Base-by-base conservation (phyloP, 1,140 invertebrate genomes). In the Drosophila triauraria region DNA sequence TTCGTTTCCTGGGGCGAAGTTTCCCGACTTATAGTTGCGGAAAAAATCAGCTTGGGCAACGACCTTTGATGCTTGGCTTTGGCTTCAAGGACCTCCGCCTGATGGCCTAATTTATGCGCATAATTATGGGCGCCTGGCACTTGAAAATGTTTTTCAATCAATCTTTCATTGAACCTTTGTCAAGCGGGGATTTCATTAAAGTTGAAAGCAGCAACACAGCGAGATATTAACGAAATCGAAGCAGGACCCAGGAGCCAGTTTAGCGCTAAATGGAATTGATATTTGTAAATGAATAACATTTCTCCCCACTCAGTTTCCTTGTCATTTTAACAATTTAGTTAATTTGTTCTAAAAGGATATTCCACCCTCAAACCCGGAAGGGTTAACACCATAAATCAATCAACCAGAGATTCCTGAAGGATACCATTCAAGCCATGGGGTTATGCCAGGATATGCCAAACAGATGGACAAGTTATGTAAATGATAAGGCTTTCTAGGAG, bases 81-180 rank as follows among this genome's bases (percentile, higher is more conserved):
- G 17, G 32, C 44, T 51, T 63, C 57, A 59, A 79, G 58, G 74
- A 51, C 54, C n/a, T 40, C 35, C 44, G 79, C 59, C 59, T 61
- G 40, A 50, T 70, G 54, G 62, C 60, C 69, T 86, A 86, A 86
- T 86, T 86, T 87, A 86, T 86, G 82, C 83, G 82, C 82, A 86
- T 87, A 86, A 86, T 86, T 82, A 87, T 75, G 44, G 74, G 50
- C 53, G 40, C 58, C 58, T 35, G 63, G 74, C 82, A 86, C 75
- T 86, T 72, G 64, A 86, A 79, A 86, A 86, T 82, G 83, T 51
- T 75, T 86, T 79, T 82, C 82, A 86, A 86, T 86, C 82, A 86
- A 87, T 86, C 82, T 87, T 79, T 67, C 65, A 87, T 86, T 87
- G 83, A 86, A 86, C 82, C 82, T 86, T 86, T 86, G 83, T 79